Evolutionary conservation across 2,113 vertebrate species (phyloP).

Genomic region (Picathartes gymnocephalus): DNA sequence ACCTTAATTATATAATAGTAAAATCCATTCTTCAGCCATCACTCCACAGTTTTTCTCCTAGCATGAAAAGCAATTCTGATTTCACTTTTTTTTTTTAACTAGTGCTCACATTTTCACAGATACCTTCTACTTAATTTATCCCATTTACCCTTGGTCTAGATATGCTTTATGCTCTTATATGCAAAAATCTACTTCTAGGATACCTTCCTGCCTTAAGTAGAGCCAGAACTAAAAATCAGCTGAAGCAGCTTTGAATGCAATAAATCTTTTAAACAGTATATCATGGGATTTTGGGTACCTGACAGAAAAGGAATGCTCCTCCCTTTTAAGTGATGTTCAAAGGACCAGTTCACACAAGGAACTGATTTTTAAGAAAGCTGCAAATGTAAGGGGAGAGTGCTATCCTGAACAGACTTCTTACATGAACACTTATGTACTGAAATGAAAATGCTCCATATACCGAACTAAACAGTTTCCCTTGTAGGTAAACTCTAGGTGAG

Average conservation of each 20-base stretch:
- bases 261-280: neutral
- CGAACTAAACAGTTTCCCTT: neutral
- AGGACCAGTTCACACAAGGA: neutral
- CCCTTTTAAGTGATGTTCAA: neutral
- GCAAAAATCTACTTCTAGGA: neutral
- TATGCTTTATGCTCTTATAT: neutral
- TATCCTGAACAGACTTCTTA: neutral
- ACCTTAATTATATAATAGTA: neutral
- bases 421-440: neutral
- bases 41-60: neutral
- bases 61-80: neutral
- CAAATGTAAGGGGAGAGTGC: neutral
- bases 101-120: neutral
- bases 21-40: neutral
- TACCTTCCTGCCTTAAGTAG: neutral
- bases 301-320: neutral
- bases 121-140: neutral
- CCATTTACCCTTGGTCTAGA: neutral
- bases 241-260: neutral
- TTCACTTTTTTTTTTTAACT: neutral
- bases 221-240: neutral
- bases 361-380: neutral
- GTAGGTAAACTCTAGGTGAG: neutral
- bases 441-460: neutral
- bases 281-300: neutral